Conservation (phyloP, 2,797 vertebrate species). For the Rhyacichthys aspro region DNA sequence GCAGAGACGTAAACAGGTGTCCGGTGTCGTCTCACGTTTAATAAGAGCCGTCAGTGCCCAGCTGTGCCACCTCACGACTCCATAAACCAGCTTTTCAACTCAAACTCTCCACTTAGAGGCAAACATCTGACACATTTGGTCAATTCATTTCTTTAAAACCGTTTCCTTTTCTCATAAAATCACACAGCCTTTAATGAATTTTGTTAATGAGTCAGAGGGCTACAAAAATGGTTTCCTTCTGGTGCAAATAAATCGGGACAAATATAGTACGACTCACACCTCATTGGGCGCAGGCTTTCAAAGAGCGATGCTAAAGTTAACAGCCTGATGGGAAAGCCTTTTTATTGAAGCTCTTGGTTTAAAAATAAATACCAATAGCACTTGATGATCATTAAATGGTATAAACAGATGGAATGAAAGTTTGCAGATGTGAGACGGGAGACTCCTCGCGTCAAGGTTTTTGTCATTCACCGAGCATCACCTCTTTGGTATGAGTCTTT, state of each 20-base stretch:
- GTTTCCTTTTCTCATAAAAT: slow-evolving; percentile 36
- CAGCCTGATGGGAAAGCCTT: slow-evolving; percentile 52
- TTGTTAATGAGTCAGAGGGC: slow-evolving; percentile 71
- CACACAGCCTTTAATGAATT: slow-evolving; percentile 63
- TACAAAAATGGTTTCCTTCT: slow-evolving; percentile 65
- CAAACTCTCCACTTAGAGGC: slow-evolving; percentile 45
- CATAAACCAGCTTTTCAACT: slow-evolving; percentile 15
- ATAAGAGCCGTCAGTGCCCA: slow-evolving; percentile 70
- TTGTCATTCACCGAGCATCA: slow-evolving; percentile 62
- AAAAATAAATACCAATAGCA: slow-evolving; percentile 31
- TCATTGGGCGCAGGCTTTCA: slow-evolving; percentile 43
- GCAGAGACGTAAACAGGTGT: slow-evolving; percentile 73
- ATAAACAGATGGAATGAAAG: slow-evolving; percentile 24
- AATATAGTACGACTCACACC: slow-evolving; percentile 61
- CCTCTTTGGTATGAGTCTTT: slow-evolving; percentile 64
- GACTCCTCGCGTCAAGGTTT: slow-evolving; percentile 70
- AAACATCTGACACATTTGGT: slow-evolving; percentile 21
- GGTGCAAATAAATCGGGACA: slow-evolving; percentile 52
- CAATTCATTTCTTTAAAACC: slow-evolving; percentile 13
- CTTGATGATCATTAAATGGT: slow-evolving; percentile 48
- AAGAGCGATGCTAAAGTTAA: slow-evolving; percentile 40
- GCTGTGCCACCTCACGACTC: slow-evolving; percentile 67
- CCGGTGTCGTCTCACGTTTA: slow-evolving; percentile 81
- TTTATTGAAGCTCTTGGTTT: slow-evolving; percentile 39
- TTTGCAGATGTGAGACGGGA: slow-evolving; percentile 57